phyloP scores from a whole-genome alignment of 2,797 vertebrate genomes.

The Parauchenoglanis punctatus region DNA sequence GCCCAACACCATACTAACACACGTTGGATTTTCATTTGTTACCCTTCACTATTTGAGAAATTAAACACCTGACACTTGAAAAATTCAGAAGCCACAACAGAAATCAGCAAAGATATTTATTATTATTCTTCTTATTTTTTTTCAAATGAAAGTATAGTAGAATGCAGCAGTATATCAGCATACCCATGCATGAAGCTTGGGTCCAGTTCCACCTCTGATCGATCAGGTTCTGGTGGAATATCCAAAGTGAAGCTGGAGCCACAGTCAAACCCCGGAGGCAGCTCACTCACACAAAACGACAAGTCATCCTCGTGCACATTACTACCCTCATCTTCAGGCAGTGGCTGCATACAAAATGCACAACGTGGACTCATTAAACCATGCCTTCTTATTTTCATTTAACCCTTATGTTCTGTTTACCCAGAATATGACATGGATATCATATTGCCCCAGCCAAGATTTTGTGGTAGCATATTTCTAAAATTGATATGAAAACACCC shows the following conservation, averaged over 20 bases:
- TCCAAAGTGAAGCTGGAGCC: slow-evolving; percentile 91
- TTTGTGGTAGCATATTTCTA: neutral
- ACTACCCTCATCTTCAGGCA: slow-evolving; percentile 84
- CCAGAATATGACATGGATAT: neutral
- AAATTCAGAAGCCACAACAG: neutral
- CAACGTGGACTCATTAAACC: slow-evolving; percentile 59
- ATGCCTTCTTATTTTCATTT: neutral
- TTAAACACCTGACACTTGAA: neutral
- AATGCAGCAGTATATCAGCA: neutral
- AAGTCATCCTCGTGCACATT: slow-evolving; percentile 89
- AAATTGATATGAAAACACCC: neutral
- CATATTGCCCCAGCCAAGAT: neutral
- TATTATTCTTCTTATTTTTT: neutral
- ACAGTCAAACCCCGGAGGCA: slow-evolving; percentile 88
- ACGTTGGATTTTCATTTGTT: neutral
- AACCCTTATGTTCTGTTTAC: neutral
- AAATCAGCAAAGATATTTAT: too few species aligned
- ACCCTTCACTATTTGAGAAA: neutral
- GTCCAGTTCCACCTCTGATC: slow-evolving; percentile 70
- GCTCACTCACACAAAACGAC: slow-evolving; percentile 85
- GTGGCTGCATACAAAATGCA: slow-evolving; percentile 72
- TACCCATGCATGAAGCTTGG: slow-evolving; percentile 76
- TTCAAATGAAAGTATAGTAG: neutral
- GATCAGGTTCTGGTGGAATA: slow-evolving; percentile 83
- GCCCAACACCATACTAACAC: neutral